A percentile compares a stretch with the other conserved stretches of the same genome.
phyloP scores from a whole-genome alignment of 53 echinoderm and acorn worm genomes.

The Luidia sarsii region DNA sequence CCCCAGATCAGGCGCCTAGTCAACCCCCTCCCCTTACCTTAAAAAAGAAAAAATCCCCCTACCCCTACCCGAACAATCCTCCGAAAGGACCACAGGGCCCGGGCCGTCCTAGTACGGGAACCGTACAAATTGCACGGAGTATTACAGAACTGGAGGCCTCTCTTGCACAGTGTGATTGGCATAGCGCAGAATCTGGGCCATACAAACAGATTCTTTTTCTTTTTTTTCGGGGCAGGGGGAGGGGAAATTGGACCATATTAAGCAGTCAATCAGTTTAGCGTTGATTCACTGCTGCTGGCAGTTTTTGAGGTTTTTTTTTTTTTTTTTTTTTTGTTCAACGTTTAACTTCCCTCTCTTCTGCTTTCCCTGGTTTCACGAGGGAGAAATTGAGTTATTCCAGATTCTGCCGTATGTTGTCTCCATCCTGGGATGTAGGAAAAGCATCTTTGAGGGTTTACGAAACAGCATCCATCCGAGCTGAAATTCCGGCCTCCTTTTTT shows the following conservation, averaged over 20 bases:
- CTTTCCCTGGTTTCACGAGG: neutral
- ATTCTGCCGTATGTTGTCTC: no score
- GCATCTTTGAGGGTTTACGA: no score
- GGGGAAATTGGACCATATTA: constrained; percentile 50
- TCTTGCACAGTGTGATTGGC: constrained; percentile 38
- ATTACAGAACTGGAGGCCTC: neutral
- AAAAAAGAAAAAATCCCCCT: no score
- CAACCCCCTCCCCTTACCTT: neutral
- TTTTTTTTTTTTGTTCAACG: no score
- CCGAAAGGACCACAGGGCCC: constrained; percentile 23
- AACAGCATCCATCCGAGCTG: no score
- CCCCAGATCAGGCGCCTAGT: constrained; percentile 1
- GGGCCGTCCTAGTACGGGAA: neutral
- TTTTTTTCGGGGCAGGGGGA: no score
- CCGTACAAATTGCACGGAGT: neutral
- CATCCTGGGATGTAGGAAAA: no score
- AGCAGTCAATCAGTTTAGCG: constrained; percentile 58
- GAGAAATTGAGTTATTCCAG: no score
- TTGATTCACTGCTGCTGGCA: constrained; percentile 46
- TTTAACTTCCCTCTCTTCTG: neutral
- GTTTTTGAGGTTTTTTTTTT: constrained; percentile 32
- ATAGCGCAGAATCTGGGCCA: constrained; percentile 43
- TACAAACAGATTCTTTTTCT: constrained; percentile 54
- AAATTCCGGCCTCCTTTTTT: no score
- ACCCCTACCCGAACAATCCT: no score